Percentiles rank a stretch among this genome's conserved stretches.
Conservation (phyloP, 2,888 invertebrate genomes). For the Cheilosia scutellata region DNA sequence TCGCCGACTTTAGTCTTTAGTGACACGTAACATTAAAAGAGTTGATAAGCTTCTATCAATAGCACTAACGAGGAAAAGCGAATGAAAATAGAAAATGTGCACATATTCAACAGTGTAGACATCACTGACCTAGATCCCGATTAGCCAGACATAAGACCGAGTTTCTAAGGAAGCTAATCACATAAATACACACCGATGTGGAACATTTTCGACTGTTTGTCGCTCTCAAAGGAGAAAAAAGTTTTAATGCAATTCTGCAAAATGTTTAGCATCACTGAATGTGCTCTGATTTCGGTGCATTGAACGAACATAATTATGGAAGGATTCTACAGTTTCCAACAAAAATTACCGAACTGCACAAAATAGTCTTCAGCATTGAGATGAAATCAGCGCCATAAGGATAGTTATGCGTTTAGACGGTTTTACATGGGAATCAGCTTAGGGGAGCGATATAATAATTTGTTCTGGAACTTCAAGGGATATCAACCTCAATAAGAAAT, state of each 20-base stretch:
- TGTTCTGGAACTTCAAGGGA: no score
- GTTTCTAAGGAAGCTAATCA: not conserved
- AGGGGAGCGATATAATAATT: no score
- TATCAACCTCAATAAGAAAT: no score
- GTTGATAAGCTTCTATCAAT: not conserved
- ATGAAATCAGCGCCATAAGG: no score
- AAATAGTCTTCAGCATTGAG: no score
- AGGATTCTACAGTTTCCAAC: not conserved
- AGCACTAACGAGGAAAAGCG: not conserved
- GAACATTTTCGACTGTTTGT: not conserved
- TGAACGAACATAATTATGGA: not conserved
- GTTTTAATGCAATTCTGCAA: slow-evolving; percentile 20
- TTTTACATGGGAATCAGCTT: no score
- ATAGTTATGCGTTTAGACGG: no score
- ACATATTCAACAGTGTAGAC: not conserved
- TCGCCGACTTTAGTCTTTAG: slow-evolving; percentile 11
- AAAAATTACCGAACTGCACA: not conserved
- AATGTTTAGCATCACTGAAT: slow-evolving; percentile 30
- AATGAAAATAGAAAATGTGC: not conserved
- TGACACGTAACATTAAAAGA: not conserved
- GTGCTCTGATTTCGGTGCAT: slow-evolving; percentile 43
- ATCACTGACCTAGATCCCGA: slow-evolving; percentile 38
- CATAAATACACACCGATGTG: not conserved
- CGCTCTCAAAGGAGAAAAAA: not conserved
- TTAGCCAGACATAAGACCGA: slow-evolving; percentile 4